Percentiles rank a stretch among this genome's conserved stretches.
These are phyloP conservation scores for Eupristina koningsbergeri DNA, from an alignment of 1,140 invertebrate genomes.

Conservation along the genomic window DNA sequence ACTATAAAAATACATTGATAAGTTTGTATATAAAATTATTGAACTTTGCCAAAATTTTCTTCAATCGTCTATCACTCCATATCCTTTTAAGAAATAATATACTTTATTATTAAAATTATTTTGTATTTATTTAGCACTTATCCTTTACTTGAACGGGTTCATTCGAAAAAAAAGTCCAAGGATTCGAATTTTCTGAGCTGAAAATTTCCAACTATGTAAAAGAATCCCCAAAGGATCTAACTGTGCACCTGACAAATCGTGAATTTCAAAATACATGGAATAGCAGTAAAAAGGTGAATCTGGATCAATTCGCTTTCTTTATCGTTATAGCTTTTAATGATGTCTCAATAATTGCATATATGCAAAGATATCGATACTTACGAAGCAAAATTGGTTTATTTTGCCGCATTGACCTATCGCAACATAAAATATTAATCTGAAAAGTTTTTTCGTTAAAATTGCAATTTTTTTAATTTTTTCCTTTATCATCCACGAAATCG, in stretches of 20 bases:
- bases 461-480: not conserved
- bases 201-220: not conserved
- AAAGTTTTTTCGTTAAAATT: conserved; percentile 28
- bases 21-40: not conserved
- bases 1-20: not conserved
- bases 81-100: no score
- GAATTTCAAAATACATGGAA: not conserved
- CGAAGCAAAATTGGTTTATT: not conserved
- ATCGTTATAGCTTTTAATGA: not conserved
- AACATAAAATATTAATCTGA: conserved; percentile 36
- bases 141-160: not conserved
- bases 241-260: not conserved
- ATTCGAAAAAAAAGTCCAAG: conserved; percentile 6
- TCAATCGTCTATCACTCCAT: not conserved
- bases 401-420: conserved; percentile 23
- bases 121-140: not conserved
- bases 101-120: no score
- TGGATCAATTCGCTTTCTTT: not conserved
- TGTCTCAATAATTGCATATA: not conserved
- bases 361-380: not conserved
- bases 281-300: conserved; percentile 1
- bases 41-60: not conserved
- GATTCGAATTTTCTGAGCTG: not conserved
- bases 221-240: no score
- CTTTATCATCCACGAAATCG: not conserved